Evolutionary conservation across 2,113 vertebrate genomes (phyloP), one percentile per base, ranked within the genome.

Genomic region (Sturnus vulgaris): DNA sequence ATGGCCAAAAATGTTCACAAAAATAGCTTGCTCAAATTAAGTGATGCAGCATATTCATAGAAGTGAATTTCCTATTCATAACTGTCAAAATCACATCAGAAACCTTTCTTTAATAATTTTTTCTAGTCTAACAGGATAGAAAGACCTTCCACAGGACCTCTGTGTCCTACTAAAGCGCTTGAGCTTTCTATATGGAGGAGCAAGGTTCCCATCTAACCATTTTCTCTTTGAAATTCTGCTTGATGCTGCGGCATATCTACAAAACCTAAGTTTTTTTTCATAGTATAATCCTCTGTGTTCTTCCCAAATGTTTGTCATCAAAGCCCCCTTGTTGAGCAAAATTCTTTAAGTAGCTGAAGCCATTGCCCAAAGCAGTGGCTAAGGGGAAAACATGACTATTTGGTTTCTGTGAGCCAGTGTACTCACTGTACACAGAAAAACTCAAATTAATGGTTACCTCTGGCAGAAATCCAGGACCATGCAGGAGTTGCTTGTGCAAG

Each of bases 21-120:
- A 96, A 95, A 90, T 80, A 92, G 19, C 76, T 86, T 23, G 0
- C 63, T 92, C 91, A 80, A 92, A 92, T 92, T 73, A 82, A 87
- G 35, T 4, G 2, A 69, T 42, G 59, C 31, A 64, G 52, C 75
- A 64, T 78, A 90, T 78, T 93, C 56, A 90, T 22, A 60, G 60
- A 86, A 88, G 16, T 66, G 22, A 22, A 57, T 82, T 90, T 94
- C 52, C 39, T 73, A 80, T 88, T 94, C 35, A 27, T 52, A 65
- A 40, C 49, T 86, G 47, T 47, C 56, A 82, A 80, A 88, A 57
- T 30, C 30, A 50, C 30, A 89, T 8, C 31, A 76, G 78, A 93
- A 93, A 37, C 24, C 6, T 83, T 86, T 60, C 35, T 90, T 86
- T 70, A 93, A 73, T 68, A 70, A 40, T 80, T 92, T 68, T 92